Evolutionary conservation across 1,140 invertebrate species (phyloP).

Genomic region (Aleiodes sp.): DNA sequence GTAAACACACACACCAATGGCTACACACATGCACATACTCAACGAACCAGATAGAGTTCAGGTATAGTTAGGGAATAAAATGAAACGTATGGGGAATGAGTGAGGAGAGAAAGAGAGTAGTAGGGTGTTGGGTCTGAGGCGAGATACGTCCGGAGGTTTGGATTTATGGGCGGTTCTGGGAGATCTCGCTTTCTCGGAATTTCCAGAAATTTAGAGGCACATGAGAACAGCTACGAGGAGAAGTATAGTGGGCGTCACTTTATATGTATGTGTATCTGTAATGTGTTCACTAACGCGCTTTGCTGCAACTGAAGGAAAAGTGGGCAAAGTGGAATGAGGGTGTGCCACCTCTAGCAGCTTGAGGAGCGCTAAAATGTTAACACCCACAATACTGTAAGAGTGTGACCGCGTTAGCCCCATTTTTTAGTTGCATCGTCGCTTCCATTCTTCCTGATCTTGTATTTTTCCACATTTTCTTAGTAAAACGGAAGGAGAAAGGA

Average conservation of each 20-base stretch:
- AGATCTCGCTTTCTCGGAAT: slow-evolving; percentile 32
- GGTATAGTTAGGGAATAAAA: background rate
- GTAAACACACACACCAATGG: background rate
- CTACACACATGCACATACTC: background rate
- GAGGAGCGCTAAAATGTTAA: slow-evolving; percentile 33
- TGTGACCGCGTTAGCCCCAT: slow-evolving; percentile 6
- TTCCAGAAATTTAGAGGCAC: slow-evolving; percentile 35
- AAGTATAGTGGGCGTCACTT: background rate
- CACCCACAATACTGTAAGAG: slow-evolving; percentile 25
- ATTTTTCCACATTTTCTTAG: background rate
- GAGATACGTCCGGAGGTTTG: slow-evolving; percentile 29
- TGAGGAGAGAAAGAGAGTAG: background rate
- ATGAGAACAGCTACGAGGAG: background rate
- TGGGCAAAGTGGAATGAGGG: background rate
- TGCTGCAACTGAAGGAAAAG: slow-evolving; percentile 1
- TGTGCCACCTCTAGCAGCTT: background rate
- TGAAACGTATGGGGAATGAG: background rate
- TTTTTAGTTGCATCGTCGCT: slow-evolving; percentile 10
- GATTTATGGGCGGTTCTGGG: slow-evolving; percentile 32
- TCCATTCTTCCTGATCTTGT: background rate
- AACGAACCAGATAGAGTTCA: too few relatives aligned
- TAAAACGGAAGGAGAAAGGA: background rate
- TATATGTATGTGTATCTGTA: background rate
- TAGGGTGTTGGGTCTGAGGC: background rate
- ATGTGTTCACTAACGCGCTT: background rate